Percentiles rank a stretch among this genome's conserved stretches.
Evolutionary conservation across 2,113 vertebrate species (phyloP).

Genomic region (Brachirus orientalis): DNA sequence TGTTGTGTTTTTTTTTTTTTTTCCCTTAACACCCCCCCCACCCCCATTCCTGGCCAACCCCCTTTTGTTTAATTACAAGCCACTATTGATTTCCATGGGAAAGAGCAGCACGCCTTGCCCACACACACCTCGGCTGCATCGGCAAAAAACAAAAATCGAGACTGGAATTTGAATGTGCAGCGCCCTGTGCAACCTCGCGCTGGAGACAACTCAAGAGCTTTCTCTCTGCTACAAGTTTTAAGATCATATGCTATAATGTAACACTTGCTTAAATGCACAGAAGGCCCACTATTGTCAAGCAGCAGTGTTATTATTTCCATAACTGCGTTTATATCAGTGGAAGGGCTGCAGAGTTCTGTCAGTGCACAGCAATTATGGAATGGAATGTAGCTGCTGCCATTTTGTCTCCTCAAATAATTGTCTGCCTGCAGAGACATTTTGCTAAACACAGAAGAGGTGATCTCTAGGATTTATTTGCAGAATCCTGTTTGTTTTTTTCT

Average conservation of each 20-base stretch:
- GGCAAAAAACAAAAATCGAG: constrained; percentile 61
- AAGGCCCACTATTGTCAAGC: constrained; percentile 47
- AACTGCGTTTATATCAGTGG: too few species aligned
- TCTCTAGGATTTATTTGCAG: constrained; percentile 61
- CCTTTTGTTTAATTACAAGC: constrained; percentile 88
- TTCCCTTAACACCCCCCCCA: constrained; percentile 14
- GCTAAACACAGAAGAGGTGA: constrained; percentile 60
- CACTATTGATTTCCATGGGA: constrained; percentile 87
- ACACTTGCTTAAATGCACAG: constrained; percentile 62
- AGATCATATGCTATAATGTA: constrained; percentile 74
- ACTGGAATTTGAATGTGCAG: constrained; percentile 80
- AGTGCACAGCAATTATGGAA: constrained; percentile 19
- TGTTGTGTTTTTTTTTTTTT: constrained; percentile 64
- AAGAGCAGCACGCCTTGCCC: constrained; percentile 80
- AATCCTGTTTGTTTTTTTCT: constrained; percentile 24
- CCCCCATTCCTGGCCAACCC: constrained; percentile 66
- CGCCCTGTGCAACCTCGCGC: constrained; percentile 63
- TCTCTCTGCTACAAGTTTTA: constrained; percentile 72
- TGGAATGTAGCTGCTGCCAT: constrained; percentile 41
- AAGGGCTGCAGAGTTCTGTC: constrained; percentile 19
- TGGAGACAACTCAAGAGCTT: constrained; percentile 64
- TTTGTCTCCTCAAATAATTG: constrained; percentile 60
- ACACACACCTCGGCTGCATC: constrained; percentile 77
- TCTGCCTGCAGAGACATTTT: constrained; percentile 49
- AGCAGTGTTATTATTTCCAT: constrained; percentile 34